Conservation (phyloP, 37 sponge, comb jelly and placozoan species). For the Bolinopsis microptera region DNA sequence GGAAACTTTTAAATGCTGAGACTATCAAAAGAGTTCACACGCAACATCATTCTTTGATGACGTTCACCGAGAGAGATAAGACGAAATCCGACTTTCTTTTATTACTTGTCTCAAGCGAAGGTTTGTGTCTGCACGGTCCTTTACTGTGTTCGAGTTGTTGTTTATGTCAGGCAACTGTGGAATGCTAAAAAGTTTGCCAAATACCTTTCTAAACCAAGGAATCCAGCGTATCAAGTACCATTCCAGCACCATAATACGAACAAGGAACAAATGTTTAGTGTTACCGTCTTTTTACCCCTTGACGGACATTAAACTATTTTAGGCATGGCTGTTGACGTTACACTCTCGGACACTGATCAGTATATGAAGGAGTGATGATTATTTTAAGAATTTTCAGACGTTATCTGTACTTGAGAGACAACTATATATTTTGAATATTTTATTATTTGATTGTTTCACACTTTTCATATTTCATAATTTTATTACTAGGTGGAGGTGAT, state of each 20-base stretch:
- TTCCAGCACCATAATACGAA: conserved; percentile 81
- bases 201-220: conserved; percentile 72
- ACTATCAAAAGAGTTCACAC: conserved; percentile 92
- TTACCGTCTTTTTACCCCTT: conserved; percentile 77
- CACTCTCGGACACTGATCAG: too few species aligned
- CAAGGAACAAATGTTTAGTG: conserved; percentile 73
- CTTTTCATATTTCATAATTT: too few species aligned
- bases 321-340: background rate
- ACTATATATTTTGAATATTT: too few species aligned
- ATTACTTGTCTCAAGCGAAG: conserved; percentile 80
- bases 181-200: conserved; percentile 73
- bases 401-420: too few species aligned
- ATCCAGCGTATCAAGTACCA: background rate
- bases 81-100: conserved; percentile 89
- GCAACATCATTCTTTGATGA: conserved; percentile 94
- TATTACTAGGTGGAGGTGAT: too few species aligned
- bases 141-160: conserved; percentile 68
- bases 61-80: conserved; percentile 94
- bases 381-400: too few species aligned
- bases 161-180: conserved; percentile 97
- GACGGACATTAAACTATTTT: conserved; percentile 28
- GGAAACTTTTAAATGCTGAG: conserved; percentile 82
- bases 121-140: conserved; percentile 76
- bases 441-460: too few species aligned
- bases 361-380: too few species aligned